A percentile compares a stretch with the other conserved stretches of the same genome.
These are phyloP conservation scores for Anguilla japonica DNA, from an alignment of 2,113 vertebrate genomes.

Conservation along the genomic window DNA sequence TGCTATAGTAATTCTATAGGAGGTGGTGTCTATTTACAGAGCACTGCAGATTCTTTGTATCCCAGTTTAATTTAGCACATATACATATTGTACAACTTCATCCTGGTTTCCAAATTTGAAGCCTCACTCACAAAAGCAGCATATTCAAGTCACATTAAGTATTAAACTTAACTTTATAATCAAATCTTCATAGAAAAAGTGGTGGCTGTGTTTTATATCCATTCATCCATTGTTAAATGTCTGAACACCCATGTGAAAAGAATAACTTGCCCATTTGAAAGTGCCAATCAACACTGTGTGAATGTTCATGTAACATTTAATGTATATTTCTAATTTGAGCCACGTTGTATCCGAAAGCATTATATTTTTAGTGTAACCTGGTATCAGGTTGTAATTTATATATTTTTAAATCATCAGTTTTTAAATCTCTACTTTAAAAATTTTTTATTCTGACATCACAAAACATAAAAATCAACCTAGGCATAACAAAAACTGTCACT, in stretches of 20 bases:
- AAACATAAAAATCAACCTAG: neutral
- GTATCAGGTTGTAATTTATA: neutral
- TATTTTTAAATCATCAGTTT: neutral
- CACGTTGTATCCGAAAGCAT: constrained; percentile 47
- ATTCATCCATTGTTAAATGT: constrained; percentile 48
- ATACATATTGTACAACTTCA: constrained; percentile 46
- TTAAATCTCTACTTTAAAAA: neutral
- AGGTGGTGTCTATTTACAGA: constrained; percentile 44
- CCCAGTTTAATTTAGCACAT: constrained; percentile 47
- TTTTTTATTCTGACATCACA: neutral
- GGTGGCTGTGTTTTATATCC: neutral
- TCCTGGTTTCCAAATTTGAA: constrained; percentile 56
- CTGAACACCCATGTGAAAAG: constrained; percentile 13
- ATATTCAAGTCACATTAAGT: constrained; percentile 48
- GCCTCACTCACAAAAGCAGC: constrained; percentile 56
- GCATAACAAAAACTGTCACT: neutral
- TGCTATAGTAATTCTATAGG: constrained; percentile 55
- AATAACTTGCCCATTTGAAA: neutral
- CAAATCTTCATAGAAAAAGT: constrained; percentile 64
- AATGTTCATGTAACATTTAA: constrained; percentile 26
- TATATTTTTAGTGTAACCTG: neutral
- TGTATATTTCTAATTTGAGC: constrained; percentile 59
- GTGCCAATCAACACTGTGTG: constrained; percentile 6
- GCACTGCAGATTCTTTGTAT: constrained; percentile 52
- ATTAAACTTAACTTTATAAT: constrained; percentile 56